phyloP scores from a whole-genome alignment of 2,113 vertebrate species.

The Athene cunicularia region DNA sequence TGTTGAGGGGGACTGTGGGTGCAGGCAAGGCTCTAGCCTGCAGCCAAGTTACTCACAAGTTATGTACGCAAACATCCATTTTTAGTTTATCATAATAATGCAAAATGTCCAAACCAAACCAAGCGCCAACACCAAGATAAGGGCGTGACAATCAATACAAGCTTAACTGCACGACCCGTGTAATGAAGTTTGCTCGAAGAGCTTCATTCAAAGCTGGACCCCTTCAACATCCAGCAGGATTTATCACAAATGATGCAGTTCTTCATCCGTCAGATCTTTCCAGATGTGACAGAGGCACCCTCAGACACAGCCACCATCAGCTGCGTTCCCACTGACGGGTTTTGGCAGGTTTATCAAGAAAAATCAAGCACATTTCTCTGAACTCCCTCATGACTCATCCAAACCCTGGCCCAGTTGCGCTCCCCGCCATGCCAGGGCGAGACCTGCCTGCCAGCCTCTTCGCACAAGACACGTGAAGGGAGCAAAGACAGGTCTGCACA shows the following conservation, averaged over 20 bases:
- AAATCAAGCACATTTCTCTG: not conserved
- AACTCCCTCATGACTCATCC: not conserved
- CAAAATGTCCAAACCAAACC: not conserved
- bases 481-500: accelerated
- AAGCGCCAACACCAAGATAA: not conserved
- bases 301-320: not conserved
- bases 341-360: not conserved
- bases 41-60: not conserved
- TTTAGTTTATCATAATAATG: not conserved
- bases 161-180: not conserved
- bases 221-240: not conserved
- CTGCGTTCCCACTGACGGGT: not conserved
- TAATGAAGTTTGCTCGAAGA: not conserved
- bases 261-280: not conserved
- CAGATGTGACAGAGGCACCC: not conserved
- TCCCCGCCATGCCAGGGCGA: not conserved
- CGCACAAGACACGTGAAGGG: not conserved
- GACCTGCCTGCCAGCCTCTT: not conserved
- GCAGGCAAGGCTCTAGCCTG: not conserved
- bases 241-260: not conserved
- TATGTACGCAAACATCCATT: not conserved
- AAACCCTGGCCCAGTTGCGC: not conserved
- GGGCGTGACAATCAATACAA: not conserved
- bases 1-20: not conserved
- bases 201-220: not conserved